Evolutionary conservation across 2,113 vertebrate genomes (phyloP).

Genomic region (Cheirogaleus medius): DNA sequence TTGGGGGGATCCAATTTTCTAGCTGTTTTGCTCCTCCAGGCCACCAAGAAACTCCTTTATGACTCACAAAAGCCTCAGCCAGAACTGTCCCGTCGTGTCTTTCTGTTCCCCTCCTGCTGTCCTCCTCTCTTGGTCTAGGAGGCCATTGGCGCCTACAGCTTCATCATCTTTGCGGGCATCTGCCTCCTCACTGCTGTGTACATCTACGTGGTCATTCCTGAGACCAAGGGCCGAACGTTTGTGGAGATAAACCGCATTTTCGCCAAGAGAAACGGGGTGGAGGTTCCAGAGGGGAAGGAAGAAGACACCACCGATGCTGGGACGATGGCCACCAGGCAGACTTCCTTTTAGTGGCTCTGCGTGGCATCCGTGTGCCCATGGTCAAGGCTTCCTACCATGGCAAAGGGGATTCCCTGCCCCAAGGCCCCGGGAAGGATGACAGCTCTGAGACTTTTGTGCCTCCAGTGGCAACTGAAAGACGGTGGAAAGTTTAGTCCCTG

Average conservation of each 20-base stretch:
- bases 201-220: slow-evolving; percentile 90
- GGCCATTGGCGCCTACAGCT: slow-evolving; percentile 89
- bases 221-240: slow-evolving; percentile 94
- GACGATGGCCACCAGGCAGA: not conserved
- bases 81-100: not conserved
- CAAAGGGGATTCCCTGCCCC: not conserved
- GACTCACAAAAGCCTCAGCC: not conserved
- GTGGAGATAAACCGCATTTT: slow-evolving; percentile 93
- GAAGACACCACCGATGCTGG: not conserved
- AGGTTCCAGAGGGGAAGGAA: slow-evolving; percentile 48
- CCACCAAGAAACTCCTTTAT: not conserved
- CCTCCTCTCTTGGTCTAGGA: slow-evolving; percentile 71
- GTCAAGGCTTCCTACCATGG: not conserved
- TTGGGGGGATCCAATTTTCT: not conserved
- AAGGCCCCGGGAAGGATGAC: rapidly evolving
- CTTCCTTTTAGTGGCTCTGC: not conserved
- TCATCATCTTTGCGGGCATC: slow-evolving; percentile 89
- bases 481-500: not conserved
- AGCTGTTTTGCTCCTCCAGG: not conserved
- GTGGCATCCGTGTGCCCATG: rapidly evolving
- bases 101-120: not conserved
- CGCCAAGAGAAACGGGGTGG: slow-evolving; percentile 88
- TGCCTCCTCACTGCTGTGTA: slow-evolving; percentile 88
- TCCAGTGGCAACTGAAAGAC: not conserved
- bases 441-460: not conserved